Evolutionary conservation across 2,888 invertebrate species (phyloP).

Genomic region (Isoperla grammatica): DNA sequence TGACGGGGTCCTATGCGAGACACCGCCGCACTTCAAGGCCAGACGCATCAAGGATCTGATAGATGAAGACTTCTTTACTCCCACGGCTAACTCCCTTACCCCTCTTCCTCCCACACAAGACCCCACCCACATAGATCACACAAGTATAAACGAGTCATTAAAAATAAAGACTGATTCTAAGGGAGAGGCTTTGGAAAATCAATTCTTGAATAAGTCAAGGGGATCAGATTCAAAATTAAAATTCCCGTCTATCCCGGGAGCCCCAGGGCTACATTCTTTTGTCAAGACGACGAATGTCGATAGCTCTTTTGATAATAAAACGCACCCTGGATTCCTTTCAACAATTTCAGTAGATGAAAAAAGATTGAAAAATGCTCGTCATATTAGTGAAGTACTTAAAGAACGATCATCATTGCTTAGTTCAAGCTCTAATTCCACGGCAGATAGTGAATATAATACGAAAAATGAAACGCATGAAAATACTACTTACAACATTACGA

Average conservation of each 20-base stretch:
- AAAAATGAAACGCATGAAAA: not conserved
- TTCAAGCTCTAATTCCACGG: not conserved
- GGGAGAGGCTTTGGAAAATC: not conserved
- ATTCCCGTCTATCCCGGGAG: not conserved
- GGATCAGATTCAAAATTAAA: conserved; percentile 10
- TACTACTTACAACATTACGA: no score
- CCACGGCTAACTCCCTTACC: conserved; percentile 36
- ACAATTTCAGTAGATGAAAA: not conserved
- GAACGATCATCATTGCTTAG: not conserved
- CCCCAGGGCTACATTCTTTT: not conserved
- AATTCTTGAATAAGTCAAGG: not conserved
- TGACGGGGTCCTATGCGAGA: conserved; percentile 43
- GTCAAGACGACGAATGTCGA: not conserved
- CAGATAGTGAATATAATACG: not conserved
- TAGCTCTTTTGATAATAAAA: not conserved
- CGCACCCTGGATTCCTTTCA: not conserved
- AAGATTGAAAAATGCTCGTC: not conserved
- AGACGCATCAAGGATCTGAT: conserved; percentile 35
- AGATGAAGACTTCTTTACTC: conserved; percentile 33
- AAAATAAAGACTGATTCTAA: not conserved
- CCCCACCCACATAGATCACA: not conserved
- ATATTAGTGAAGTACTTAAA: not conserved
- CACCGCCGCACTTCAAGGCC: conserved; percentile 40
- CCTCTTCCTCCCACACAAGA: conserved; percentile 28
- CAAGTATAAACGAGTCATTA: not conserved